These are phyloP conservation scores for Salvator merianae DNA, from an alignment of 2,113 vertebrate genomes.

Conservation along the genomic window DNA sequence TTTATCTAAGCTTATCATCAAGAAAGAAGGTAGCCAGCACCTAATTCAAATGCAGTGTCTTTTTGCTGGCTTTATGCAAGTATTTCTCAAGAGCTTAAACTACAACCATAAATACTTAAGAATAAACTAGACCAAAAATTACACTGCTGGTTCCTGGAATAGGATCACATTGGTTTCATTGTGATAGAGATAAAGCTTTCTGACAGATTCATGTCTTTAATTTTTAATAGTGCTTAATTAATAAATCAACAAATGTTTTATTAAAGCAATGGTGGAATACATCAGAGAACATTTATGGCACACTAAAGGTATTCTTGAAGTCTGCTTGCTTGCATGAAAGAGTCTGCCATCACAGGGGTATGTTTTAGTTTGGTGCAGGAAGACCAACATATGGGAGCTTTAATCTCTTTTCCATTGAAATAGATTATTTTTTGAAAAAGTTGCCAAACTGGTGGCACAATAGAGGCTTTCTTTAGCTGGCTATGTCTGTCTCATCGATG, in stretches of 20 bases:
- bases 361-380: not conserved
- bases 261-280: constrained; percentile 13
- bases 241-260: not conserved
- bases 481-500: not conserved
- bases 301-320: not conserved
- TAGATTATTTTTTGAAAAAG: not conserved
- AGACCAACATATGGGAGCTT: not conserved
- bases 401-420: constrained; percentile 8
- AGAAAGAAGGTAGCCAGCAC: not conserved
- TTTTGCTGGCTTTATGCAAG: not conserved
- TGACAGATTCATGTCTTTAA: not conserved
- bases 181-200: not conserved
- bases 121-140: not conserved
- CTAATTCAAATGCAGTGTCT: not conserved
- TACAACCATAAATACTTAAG: not conserved
- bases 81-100: not conserved
- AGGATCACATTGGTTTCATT: constrained; percentile 1
- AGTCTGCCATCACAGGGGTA: not conserved
- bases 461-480: not conserved
- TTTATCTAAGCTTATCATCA: too few relatives aligned
- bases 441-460: not conserved
- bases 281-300: constrained; percentile 1
- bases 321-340: not conserved
- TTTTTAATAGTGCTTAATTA: constrained; percentile 15
- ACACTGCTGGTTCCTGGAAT: not conserved